These are phyloP conservation scores for Heterochromis multidens DNA, from an alignment of 2,113 vertebrate species.

Conservation along the genomic window DNA sequence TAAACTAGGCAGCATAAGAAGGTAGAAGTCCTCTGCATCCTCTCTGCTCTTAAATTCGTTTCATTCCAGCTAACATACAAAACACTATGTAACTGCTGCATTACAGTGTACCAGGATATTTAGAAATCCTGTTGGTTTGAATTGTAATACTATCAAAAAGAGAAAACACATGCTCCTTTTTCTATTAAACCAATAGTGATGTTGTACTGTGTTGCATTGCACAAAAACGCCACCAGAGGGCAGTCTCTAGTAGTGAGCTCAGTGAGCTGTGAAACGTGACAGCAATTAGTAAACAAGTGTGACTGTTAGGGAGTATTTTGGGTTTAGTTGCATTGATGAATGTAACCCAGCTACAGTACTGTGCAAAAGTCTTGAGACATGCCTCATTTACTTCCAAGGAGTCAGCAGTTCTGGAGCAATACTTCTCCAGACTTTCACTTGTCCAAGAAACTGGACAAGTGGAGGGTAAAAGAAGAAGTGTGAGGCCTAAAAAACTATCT, in stretches of 20 bases:
- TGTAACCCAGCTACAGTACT: rapidly evolving
- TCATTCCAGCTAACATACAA: neutral
- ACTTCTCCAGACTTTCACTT: neutral
- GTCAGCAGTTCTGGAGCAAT: neutral
- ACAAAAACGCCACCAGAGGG: neutral
- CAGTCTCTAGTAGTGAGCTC: neutral
- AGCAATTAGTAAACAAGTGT: neutral
- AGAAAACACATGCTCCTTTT: rapidly evolving
- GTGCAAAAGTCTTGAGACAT: neutral
- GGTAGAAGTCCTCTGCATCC: neutral
- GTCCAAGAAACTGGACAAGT: neutral
- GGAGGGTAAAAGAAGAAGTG: neutral
- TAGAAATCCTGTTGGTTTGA: neutral
- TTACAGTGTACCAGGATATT: neutral
- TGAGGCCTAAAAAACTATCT: too few species aligned
- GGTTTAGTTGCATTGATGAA: neutral
- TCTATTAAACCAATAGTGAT: neutral
- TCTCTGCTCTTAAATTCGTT: neutral
- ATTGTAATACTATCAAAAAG: neutral
- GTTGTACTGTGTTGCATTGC: neutral
- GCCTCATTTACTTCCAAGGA: rapidly evolving
- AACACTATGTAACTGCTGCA: neutral
- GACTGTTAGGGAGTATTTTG: rapidly evolving
- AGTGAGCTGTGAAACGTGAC: neutral
- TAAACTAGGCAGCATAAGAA: neutral